A percentile compares a stretch with the other conserved stretches of the same genome.
phyloP scores from a whole-genome alignment of 2,888 invertebrate genomes.

The Ophion costatus region DNA sequence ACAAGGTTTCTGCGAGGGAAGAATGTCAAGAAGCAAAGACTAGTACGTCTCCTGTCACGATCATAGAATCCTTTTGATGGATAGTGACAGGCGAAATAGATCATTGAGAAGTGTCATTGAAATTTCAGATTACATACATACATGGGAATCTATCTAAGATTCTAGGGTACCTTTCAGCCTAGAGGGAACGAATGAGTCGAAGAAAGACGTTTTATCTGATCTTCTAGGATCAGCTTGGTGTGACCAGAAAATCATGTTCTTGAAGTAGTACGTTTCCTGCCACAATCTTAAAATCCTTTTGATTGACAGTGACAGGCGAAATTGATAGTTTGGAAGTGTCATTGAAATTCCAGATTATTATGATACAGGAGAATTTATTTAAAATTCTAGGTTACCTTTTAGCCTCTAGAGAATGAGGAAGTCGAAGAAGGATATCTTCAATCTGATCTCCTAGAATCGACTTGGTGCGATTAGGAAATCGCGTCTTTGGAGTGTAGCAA shows the following conservation, averaged over 20 bases:
- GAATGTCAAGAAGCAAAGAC: no score
- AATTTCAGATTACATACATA: no score
- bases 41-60: no score
- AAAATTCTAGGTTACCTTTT: background rate
- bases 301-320: background rate
- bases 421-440: background rate
- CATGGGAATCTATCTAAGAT: no score
- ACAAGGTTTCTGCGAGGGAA: no score
- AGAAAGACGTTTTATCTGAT: no score
- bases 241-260: background rate
- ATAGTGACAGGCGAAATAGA: no score
- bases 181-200: background rate
- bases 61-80: no score
- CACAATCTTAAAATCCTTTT: background rate
- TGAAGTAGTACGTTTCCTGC: background rate
- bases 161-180: no score
- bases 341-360: background rate
- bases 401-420: background rate
- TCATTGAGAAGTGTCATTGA: no score
- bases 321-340: background rate
- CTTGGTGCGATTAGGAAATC: background rate
- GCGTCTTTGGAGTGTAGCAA: background rate
- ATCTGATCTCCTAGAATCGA: background rate
- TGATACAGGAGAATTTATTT: background rate
- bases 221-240: background rate